A percentile compares a stretch with the other conserved stretches of the same genome.
These are phyloP conservation scores for Nicator chloris DNA, from an alignment of 2,113 vertebrate genomes.

Conservation along the genomic window DNA sequence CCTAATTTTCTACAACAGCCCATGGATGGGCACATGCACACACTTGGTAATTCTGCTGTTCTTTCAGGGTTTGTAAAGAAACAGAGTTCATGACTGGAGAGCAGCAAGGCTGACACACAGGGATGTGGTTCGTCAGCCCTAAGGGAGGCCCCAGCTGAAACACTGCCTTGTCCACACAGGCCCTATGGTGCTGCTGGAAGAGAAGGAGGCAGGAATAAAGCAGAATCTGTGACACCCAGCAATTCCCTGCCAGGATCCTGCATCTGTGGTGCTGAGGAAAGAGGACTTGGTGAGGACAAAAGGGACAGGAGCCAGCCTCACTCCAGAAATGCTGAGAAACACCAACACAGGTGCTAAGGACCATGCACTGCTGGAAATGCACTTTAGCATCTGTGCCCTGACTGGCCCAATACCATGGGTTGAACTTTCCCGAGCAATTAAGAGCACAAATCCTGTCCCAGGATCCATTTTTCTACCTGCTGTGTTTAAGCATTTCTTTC, in stretches of 20 bases:
- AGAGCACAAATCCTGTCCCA: background rate
- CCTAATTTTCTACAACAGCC: background rate
- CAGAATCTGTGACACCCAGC: background rate
- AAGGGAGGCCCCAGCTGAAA: background rate
- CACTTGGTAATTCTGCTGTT: background rate
- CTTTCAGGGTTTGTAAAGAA: background rate
- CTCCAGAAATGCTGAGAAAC: background rate
- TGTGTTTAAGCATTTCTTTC: background rate
- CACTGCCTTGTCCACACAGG: background rate
- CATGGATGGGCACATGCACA: background rate
- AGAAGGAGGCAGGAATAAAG: background rate
- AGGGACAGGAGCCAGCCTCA: background rate
- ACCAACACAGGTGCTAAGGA: background rate
- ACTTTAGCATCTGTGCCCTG: background rate
- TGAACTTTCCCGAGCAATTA: background rate
- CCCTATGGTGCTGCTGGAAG: background rate
- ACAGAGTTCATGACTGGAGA: rapidly evolving
- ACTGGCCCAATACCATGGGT: rapidly evolving
- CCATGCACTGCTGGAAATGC: background rate
- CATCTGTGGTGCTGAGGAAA: background rate
- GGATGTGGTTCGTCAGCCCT: background rate
- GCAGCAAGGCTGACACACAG: background rate
- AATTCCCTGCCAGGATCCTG: background rate
- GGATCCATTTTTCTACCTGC: background rate
- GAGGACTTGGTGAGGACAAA: background rate